These are phyloP conservation scores for Drosophila sechellia DNA, from an alignment of 1,140 invertebrate species.

Conservation along the genomic window DNA sequence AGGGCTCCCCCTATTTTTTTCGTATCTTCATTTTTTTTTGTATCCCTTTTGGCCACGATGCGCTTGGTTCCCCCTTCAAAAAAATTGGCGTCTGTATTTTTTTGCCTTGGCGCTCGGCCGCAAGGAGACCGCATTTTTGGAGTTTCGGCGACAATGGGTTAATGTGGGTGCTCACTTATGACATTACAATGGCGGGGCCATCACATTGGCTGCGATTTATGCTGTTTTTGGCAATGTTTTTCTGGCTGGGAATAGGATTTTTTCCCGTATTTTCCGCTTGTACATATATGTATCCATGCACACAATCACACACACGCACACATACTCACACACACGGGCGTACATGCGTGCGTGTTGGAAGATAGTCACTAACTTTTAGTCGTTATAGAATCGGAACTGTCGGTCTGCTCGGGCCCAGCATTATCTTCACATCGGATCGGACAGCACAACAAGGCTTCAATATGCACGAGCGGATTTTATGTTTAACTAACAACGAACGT, in stretches of 20 bases:
- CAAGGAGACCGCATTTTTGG: constrained; percentile 22
- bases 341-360: constrained; percentile 67
- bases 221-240: constrained; percentile 28
- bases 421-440: constrained; percentile 54
- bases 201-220: constrained; percentile 13
- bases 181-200: background rate
- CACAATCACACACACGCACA: constrained; percentile 42
- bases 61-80: constrained; percentile 42
- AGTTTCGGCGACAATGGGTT: background rate
- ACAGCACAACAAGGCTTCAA: constrained; percentile 56
- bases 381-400: constrained; percentile 62
- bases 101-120: constrained; percentile 36
- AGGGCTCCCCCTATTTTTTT: constrained; percentile 22
- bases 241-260: constrained; percentile 40
- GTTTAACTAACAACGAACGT: constrained; percentile 63
- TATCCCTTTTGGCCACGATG: constrained; percentile 49
- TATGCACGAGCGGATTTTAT: constrained; percentile 61
- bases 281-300: constrained; percentile 62
- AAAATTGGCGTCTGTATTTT: constrained; percentile 47
- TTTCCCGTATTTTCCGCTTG: constrained; percentile 54
- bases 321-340: constrained; percentile 63
- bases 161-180: constrained; percentile 12
- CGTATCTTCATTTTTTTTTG: constrained; percentile 17
- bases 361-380: constrained; percentile 69
- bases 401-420: constrained; percentile 58